Base-by-base conservation (phyloP, 2,888 invertebrate species). In the Pollenia angustigena region DNA sequence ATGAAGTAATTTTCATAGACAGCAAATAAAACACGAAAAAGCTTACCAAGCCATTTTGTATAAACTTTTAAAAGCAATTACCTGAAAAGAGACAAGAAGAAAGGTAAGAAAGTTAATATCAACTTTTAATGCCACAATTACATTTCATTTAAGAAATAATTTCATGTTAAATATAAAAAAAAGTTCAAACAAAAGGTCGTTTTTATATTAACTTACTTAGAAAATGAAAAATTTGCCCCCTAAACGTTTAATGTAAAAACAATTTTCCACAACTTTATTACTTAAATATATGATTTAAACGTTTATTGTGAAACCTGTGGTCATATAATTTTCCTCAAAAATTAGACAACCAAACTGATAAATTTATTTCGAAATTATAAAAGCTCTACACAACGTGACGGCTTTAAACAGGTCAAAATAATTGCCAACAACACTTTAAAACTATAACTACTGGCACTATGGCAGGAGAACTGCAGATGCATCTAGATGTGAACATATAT, bases 351-450 rank as follows among this genome's bases (percentile, higher is more conserved):
- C 12, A 68, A 58, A 44, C 40, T 79, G 69, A 79, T 66, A 68
- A 79, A 60, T 60, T 48, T 74, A 62, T 74, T 58, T 75, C 16
- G 52, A 40, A 52, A 52, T 52, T 52, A 23, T 14, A 23, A 10
- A 75, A 81, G 75, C 66, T 58, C 32, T 32, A 32, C 6, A 9
- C 54, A 74, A 81, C 18, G 72, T 82, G 66, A 18, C 56, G 69
- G 48, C 69, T 84, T 60, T 74, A 74, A 84, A 42, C 75, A 66
- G 86, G 80, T 80, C 83, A 83, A 86, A 75, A 75, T 75, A 80
- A 86, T 86, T 86, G 64, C 71, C 71, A 86, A 66, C 62, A 82
- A 83, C 80, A 80, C 64, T 83, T 76, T 52, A 75, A 82, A 79
- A 80, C 44, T 32, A 64, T 42, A 69, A 68, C 71, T 78, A 72